Conservation (phyloP, 2,888 invertebrate species). For the Aphodius granarius region DNA sequence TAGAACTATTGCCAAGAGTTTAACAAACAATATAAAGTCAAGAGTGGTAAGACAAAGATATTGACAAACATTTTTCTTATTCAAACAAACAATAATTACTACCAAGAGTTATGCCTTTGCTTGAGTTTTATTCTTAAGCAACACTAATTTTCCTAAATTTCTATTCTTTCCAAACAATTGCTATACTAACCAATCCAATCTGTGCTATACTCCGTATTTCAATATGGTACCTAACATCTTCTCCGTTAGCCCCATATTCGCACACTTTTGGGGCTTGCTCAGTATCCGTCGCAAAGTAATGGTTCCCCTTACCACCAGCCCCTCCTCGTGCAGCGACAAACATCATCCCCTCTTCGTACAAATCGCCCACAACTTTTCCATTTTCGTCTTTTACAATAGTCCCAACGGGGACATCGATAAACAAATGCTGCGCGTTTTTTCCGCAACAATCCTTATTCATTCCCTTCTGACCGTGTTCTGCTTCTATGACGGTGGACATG, state of each 20-base stretch:
- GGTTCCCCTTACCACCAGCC: slow-evolving; percentile 93
- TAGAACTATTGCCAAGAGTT: no score
- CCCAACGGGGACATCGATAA: slow-evolving; percentile 81
- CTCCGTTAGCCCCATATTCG: slow-evolving; percentile 86
- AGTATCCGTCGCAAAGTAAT: slow-evolving; percentile 81
- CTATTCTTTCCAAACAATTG: no score
- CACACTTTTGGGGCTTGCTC: slow-evolving; percentile 81
- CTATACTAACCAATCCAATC: slow-evolving; percentile 76
- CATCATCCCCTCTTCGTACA: slow-evolving; percentile 68
- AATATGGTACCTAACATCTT: slow-evolving; percentile 69
- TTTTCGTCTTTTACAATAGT: slow-evolving; percentile 65
- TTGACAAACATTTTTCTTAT: no score
- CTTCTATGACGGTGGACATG: slow-evolving; percentile 63
- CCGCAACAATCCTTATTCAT: slow-evolving; percentile 77
- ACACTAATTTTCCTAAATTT: no score
- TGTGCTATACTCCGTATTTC: slow-evolving; percentile 94
- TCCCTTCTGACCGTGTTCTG: slow-evolving; percentile 74
- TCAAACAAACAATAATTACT: no score
- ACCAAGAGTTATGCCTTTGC: no score
- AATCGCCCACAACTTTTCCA: slow-evolving; percentile 68
- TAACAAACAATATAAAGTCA: no score
- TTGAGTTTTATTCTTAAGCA: no score
- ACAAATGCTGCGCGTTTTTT: slow-evolving; percentile 71
- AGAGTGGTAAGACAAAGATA: no score
- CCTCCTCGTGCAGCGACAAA: slow-evolving; percentile 95